Percentiles rank a stretch among this genome's conserved stretches.
Conservation (phyloP, 2,888 invertebrate genomes). For the Entomobrya multifasciata region DNA sequence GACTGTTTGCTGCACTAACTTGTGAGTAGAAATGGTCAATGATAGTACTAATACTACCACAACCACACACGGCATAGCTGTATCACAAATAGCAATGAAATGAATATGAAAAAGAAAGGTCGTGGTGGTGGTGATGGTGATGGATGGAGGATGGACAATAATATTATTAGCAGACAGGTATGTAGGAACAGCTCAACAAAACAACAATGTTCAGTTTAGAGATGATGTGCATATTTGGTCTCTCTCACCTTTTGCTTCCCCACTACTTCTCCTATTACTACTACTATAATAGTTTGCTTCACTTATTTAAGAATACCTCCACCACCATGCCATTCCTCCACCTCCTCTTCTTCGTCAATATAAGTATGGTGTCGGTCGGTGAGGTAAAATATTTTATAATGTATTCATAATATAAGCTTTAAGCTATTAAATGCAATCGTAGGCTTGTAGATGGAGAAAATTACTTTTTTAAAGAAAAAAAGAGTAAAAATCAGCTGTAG, state of each 20-base stretch:
- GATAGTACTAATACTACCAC: conserved; percentile 1
- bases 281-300: too few species aligned
- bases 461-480: conserved; percentile 41
- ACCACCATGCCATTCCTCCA: too few species aligned
- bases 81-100: neutral
- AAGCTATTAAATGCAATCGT: conserved; percentile 51
- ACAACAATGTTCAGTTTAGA: too few species aligned
- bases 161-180: conserved; percentile 25
- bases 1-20: neutral
- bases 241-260: conserved; percentile 36
- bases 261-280: neutral
- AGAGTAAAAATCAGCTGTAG: conserved; percentile 46
- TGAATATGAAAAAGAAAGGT: conserved; percentile 16
- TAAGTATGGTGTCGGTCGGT: conserved; percentile 14
- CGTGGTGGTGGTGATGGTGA: conserved; percentile 19
- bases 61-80: too few species aligned
- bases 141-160: conserved; percentile 41
- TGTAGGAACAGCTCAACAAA: neutral
- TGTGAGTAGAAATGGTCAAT: neutral
- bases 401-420: conserved; percentile 39
- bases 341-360: conserved; percentile 15
- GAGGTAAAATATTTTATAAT: conserved; percentile 25
- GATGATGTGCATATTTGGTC: conserved; percentile 43
- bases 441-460: conserved; percentile 46
- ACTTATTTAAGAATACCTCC: too few species aligned